Base-by-base conservation (phyloP, 2,113 vertebrate genomes). In the Ptilorrhoa leucosticta region DNA sequence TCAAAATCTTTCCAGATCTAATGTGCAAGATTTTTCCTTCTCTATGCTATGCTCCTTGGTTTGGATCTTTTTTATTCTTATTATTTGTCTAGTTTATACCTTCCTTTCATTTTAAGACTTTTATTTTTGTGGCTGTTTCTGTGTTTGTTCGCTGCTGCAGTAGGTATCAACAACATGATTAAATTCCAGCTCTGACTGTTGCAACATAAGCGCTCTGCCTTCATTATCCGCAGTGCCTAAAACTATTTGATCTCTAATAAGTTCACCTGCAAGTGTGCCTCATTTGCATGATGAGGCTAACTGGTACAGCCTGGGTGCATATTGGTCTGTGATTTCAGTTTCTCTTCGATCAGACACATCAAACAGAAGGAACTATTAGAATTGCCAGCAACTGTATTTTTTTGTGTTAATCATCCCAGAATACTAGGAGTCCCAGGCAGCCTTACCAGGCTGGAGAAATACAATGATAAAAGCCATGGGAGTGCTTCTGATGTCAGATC, bases 161-260 rank as follows among this genome's bases (percentile, higher is more conserved):
- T 79, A 93, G 92, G 63, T 96, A 95, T 89, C 88, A 97, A 96
- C 88, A 95, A 94, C 93, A 82, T 90, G 90, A 95, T 97, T 97
- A 93, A 97, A 97, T 96, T 94, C 80, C 73, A 95, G 76, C 83
- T 94, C 76, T 93, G 92, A 87, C 93, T 95, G 76, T 96, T 93
- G 88, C 86, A 92, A 91, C 96, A 84, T 71, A 89, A 91, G 76
- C 30, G 27, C 45, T 95, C 94, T 96, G 86, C 86, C 89, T 96
- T 97, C 96, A 93, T 97, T 97, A 97, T 95, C 83, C 6, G 0
- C 2, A 1, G 83, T 97, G 96, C 96, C 96, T 96, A 95, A 96
- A 97, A 96, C 94, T 93, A 95, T 96, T 96, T 96, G 96, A 96
- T 96, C 82, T 94, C 96, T 96, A 96, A 92, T 95, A 96, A 92